Percentiles rank a stretch among this genome's conserved stretches.
Conservation (phyloP, 2,888 invertebrate genomes). For the Heteromyza rotundicornis region DNA sequence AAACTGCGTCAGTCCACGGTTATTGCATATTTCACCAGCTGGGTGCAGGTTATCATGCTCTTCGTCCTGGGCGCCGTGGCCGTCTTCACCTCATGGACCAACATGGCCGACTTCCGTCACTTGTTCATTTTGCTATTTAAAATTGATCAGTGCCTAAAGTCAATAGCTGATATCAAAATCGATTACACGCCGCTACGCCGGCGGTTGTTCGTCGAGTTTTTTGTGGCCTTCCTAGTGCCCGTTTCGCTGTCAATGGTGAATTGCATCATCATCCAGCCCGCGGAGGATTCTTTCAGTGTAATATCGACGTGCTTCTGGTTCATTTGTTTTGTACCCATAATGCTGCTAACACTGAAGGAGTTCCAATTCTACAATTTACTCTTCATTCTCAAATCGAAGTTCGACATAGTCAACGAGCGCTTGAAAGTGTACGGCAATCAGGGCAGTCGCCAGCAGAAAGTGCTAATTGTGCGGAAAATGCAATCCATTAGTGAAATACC, state of each 20-base stretch:
- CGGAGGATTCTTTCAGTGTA: conserved; percentile 7
- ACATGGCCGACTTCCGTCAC: conserved; percentile 29
- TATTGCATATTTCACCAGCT: conserved; percentile 40
- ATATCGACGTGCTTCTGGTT: conserved; percentile 44
- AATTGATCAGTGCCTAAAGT: conserved; percentile 38
- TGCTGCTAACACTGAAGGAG: conserved; percentile 43
- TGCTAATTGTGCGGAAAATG: neutral
- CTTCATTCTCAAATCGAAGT: conserved; percentile 42
- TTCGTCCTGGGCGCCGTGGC: conserved; percentile 37
- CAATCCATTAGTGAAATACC: conserved; percentile 21
- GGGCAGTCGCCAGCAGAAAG: neutral
- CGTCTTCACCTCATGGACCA: conserved; percentile 40
- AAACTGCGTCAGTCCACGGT: conserved; percentile 27
- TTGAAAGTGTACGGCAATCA: conserved; percentile 15
- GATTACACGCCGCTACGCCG: conserved; percentile 34
- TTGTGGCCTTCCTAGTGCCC: conserved; percentile 36
- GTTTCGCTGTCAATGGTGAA: conserved; percentile 46
- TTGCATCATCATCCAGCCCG: conserved; percentile 42
- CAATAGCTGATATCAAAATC: conserved; percentile 28
- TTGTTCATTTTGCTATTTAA: conserved; percentile 35
- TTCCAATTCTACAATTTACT: conserved; percentile 48
- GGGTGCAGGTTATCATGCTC: conserved; percentile 43
- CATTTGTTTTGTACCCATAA: conserved; percentile 47
- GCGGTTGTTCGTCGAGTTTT: conserved; percentile 35
- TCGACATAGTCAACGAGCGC: conserved; percentile 36